phyloP scores from a whole-genome alignment of 2,797 vertebrate species.

The Eurystomus glaucurus region DNA sequence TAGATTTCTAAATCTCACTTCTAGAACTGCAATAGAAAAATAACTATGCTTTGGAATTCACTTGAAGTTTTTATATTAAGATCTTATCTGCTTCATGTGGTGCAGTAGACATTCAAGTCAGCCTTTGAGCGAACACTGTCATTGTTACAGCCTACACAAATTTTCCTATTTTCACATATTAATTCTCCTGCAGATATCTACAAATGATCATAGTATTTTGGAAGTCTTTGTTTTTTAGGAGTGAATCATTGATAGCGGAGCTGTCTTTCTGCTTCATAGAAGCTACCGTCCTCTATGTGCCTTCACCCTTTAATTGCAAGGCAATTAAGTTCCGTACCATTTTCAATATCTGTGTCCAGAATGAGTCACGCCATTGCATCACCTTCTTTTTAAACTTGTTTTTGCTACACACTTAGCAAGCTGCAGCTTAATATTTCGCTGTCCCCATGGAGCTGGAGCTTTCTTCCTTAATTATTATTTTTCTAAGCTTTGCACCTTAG shows the following conservation, averaged over 20 bases:
- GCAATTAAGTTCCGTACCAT: conserved; percentile 41
- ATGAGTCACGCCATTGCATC: conserved; percentile 12
- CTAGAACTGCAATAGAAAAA: neutral
- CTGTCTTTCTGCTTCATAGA: conserved; percentile 7
- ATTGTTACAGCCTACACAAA: neutral
- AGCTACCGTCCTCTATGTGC: neutral
- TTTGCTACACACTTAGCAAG: neutral
- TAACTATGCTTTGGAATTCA: neutral
- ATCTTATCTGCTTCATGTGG: neutral
- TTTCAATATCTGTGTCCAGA: conserved; percentile 30
- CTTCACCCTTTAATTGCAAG: conserved; percentile 37
- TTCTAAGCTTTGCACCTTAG: neutral
- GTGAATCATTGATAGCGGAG: neutral
- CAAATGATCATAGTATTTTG: neutral
- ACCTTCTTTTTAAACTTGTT: neutral
- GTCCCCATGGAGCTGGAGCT: neutral
- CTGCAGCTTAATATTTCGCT: neutral
- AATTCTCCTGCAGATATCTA: neutral
- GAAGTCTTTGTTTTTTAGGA: neutral
- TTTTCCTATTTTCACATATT: conserved; percentile 8
- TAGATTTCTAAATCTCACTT: neutral
- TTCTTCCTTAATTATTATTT: neutral
- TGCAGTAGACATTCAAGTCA: neutral
- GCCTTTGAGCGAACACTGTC: neutral
- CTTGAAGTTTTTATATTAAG: conserved; percentile 8